These are phyloP conservation scores for Plebejus melissa DNA, from an alignment of 2,888 invertebrate genomes.

Conservation along the genomic window DNA sequence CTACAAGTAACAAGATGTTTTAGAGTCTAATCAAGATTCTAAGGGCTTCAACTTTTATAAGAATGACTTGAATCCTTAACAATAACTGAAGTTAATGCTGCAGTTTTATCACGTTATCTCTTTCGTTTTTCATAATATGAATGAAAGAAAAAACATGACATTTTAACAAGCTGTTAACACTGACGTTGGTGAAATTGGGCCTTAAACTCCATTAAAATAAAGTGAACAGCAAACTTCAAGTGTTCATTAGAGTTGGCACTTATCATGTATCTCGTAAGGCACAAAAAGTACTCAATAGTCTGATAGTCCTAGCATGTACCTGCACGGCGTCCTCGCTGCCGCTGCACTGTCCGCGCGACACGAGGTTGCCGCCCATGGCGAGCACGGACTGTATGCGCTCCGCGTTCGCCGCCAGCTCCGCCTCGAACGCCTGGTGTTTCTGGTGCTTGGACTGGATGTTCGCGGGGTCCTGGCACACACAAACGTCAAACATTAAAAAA, in stretches of 20 bases:
- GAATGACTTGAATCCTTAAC: background rate
- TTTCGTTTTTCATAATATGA: too few relatives aligned
- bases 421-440: constrained; percentile 99
- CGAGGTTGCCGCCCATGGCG: constrained; percentile 95
- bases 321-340: constrained; percentile 99
- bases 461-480: constrained; percentile 82
- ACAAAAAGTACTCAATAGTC: too few relatives aligned
- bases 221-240: too few relatives aligned
- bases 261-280: too few relatives aligned
- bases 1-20: constrained; percentile 44
- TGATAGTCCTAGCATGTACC: constrained; percentile 54
- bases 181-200: too few relatives aligned
- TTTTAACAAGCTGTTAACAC: too few relatives aligned
- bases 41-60: background rate
- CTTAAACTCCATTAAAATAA: background rate
- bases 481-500: constrained; percentile 9
- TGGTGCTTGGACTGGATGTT: constrained; percentile 99
- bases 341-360: constrained; percentile 97
- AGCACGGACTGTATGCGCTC: constrained; percentile 98
- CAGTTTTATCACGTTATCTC: too few relatives aligned
- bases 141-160: too few relatives aligned
- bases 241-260: too few relatives aligned
- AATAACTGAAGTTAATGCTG: too few relatives aligned
- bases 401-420: constrained; percentile 98
- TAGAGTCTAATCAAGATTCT: background rate